These are phyloP conservation scores for Aphelinus atriplicis DNA, from an alignment of 1,140 invertebrate genomes.

Conservation along the genomic window DNA sequence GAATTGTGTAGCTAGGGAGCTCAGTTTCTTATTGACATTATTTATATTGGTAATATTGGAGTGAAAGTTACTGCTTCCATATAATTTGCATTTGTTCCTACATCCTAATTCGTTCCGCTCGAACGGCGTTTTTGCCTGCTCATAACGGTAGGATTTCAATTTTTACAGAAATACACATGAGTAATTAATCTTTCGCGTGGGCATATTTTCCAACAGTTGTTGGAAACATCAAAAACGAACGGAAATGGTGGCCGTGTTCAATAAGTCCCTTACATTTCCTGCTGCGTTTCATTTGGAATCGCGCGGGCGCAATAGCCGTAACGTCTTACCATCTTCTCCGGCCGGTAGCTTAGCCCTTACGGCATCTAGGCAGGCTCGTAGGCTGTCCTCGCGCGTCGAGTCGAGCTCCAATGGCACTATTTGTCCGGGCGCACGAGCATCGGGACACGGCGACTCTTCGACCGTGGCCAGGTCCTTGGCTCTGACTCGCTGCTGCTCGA, in stretches of 20 bases:
- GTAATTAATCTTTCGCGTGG: too few relatives aligned
- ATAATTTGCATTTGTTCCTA: constrained; percentile 22
- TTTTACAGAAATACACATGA: too few relatives aligned
- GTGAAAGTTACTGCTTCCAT: constrained; percentile 21
- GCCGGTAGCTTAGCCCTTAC: constrained; percentile 82
- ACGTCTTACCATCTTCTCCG: constrained; percentile 77
- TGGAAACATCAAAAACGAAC: too few relatives aligned
- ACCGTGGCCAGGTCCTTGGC: constrained; percentile 53
- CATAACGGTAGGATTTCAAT: too few relatives aligned
- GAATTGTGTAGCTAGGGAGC: constrained; percentile 22
- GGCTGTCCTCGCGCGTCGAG: constrained; percentile 80
- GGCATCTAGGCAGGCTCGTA: constrained; percentile 79
- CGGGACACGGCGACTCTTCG: constrained; percentile 46
- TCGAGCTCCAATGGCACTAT: constrained; percentile 79
- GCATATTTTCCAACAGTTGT: too few relatives aligned
- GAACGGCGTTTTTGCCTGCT: constrained; percentile 15
- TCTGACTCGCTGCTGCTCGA: constrained; percentile 66
- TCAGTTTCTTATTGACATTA: constrained; percentile 21
- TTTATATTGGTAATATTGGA: constrained; percentile 31
- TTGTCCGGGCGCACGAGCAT: constrained; percentile 64
- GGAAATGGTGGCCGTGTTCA: neutral
- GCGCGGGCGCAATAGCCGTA: neutral
- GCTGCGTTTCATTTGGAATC: neutral
- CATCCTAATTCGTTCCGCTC: neutral
- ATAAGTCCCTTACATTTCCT: neutral